These are phyloP conservation scores for Sialia sialis DNA, from an alignment of 2,113 vertebrate species.

Conservation along the genomic window DNA sequence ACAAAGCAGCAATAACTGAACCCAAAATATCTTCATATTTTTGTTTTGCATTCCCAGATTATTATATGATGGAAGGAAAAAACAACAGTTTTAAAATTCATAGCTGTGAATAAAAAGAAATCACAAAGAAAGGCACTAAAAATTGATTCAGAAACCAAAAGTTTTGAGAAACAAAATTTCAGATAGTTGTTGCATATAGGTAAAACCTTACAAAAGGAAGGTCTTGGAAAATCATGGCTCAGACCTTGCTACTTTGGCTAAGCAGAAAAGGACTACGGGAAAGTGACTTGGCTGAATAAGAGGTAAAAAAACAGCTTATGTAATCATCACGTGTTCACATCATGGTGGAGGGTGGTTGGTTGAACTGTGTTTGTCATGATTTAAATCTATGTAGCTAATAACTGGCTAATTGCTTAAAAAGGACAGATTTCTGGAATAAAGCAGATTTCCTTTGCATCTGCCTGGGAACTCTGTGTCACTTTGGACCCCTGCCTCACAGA, in stretches of 20 bases:
- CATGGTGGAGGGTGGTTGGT: not conserved
- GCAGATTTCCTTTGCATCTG: not conserved
- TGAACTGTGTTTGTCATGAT: not conserved
- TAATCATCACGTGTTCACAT: not conserved
- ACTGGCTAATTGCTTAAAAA: not conserved
- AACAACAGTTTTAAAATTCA: not conserved
- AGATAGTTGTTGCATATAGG: not conserved
- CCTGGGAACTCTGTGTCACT: not conserved
- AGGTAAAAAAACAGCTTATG: not conserved
- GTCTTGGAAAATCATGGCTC: not conserved
- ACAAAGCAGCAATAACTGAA: not conserved
- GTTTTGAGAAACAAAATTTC: not conserved
- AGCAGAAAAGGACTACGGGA: not conserved
- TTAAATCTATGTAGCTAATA: not conserved
- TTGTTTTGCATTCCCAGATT: not conserved
- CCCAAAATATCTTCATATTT: not conserved
- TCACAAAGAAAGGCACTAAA: not conserved
- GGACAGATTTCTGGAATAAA: not conserved
- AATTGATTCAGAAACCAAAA: not conserved
- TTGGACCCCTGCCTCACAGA: not conserved
- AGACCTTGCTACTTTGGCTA: not conserved
- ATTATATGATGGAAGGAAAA: not conserved
- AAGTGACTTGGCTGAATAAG: not conserved
- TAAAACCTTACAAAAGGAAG: not conserved
- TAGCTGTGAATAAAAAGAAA: not conserved